A percentile compares a stretch with the other conserved stretches of the same genome.
These are phyloP conservation scores for Passerculus sandwichensis DNA, from an alignment of 2,797 vertebrate genomes.

Conservation along the genomic window DNA sequence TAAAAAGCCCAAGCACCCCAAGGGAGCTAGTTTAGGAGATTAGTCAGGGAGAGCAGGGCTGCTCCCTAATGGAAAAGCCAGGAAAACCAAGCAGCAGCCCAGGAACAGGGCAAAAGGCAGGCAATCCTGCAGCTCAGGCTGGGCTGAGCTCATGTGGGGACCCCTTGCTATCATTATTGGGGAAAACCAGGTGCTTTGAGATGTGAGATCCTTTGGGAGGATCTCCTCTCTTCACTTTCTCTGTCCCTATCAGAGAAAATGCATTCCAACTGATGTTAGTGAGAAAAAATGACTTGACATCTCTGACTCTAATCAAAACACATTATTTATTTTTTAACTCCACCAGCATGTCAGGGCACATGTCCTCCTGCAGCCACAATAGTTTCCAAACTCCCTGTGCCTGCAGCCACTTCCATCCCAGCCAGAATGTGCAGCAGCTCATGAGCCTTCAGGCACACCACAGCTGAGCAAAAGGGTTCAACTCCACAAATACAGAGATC, in stretches of 20 bases:
- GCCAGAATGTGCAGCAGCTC: not conserved
- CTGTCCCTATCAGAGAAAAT: not conserved
- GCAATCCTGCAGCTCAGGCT: not conserved
- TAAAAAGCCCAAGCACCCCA: not conserved
- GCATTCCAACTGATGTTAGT: not conserved
- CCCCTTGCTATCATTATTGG: not conserved
- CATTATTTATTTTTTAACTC: not conserved
- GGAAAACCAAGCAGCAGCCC: not conserved
- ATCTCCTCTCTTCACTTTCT: not conserved
- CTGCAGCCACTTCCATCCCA: not conserved
- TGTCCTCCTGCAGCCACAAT: not conserved
- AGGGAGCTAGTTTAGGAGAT: not conserved
- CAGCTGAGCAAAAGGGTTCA: not conserved
- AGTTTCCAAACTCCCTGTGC: not conserved
- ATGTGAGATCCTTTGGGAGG: not conserved
- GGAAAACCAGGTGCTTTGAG: not conserved
- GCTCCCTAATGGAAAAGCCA: conserved; percentile 31
- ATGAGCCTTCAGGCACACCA: not conserved
- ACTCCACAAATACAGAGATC: fast-evolving
- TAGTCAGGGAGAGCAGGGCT: not conserved
- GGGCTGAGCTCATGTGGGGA: not conserved
- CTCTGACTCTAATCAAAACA: not conserved
- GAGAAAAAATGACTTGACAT: not conserved
- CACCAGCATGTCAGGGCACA: fast-evolving
- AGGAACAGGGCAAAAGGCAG: not conserved